Evolutionary conservation across 2,888 invertebrate species (phyloP).

Genomic region (Pseudanteris insignis): DNA sequence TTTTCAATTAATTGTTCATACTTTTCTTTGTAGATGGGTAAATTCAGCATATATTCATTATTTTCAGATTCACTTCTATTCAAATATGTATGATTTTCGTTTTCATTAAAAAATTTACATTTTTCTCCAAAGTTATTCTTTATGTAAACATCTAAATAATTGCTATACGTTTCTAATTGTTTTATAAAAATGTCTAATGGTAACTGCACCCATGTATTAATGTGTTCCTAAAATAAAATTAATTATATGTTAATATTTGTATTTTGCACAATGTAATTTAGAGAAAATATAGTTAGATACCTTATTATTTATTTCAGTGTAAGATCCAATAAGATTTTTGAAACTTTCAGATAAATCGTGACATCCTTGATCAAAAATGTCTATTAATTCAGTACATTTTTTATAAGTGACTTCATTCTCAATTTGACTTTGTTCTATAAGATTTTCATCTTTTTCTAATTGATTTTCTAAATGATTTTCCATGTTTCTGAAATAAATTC

Average conservation of each 20-base stretch:
- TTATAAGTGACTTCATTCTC: constrained; percentile 48
- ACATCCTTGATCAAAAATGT: constrained; percentile 49
- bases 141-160: constrained; percentile 54
- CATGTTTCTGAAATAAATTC: background rate
- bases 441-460: constrained; percentile 46
- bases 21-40: constrained; percentile 12
- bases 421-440: constrained; percentile 48
- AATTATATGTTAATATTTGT: too few species aligned
- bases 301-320: constrained; percentile 51
- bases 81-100: constrained; percentile 6
- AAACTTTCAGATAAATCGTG: constrained; percentile 51
- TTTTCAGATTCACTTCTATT: constrained; percentile 11
- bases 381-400: constrained; percentile 46
- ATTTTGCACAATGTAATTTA: background rate
- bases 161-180: constrained; percentile 57
- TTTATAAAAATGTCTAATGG: constrained; percentile 58
- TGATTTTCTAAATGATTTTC: constrained; percentile 1
- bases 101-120: constrained; percentile 3
- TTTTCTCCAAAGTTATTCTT: constrained; percentile 52
- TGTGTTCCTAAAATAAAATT: constrained; percentile 51
- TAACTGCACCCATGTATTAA: constrained; percentile 59
- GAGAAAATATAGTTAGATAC: too few species aligned
- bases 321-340: constrained; percentile 51
- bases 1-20: background rate
- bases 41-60: constrained; percentile 11